Evolutionary conservation across 2,797 vertebrate species (phyloP), one percentile per base, ranked within the genome.

Genomic region (Xenopus petersii): DNA sequence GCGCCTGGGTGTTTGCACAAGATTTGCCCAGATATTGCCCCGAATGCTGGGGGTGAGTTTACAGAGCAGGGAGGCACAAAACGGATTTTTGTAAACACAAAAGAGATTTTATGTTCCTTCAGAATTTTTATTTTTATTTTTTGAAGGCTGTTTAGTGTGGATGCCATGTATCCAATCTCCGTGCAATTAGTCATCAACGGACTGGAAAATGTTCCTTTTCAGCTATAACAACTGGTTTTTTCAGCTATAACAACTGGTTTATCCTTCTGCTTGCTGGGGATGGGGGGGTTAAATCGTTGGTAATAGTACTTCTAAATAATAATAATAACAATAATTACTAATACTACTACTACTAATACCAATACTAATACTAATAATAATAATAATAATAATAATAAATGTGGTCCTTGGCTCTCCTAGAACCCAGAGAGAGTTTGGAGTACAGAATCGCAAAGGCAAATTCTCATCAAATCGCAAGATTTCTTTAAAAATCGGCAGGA

Each of bases 401-500:
- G 26, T 4, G 48, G 10, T 21, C 33, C 6, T 17, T 26, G 66
- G 42, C 33, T 67, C 7, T n/a, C 13, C 54, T 5, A 8, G 30
- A 33, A 46, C 26, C 48, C 49, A 83, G 64, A 74, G 71, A 59
- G 75, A 81, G 85, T 77, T 81, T 80, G 60, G 5, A 67, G 61
- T 2, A 9, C 74, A 63, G 60, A 77, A 80, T 68, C 48, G 36
- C 77, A 80, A 75, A 81, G 60, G 72, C 83, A 49, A 87, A 85
- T 86, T 85, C 84, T 87, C 81, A 81, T 82, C 82, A 84, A 84
- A 84, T 83, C 83, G 72, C 77, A 36, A 51, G 70, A 84, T 82
- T 81, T 33, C 59, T 74, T 77, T 82, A 80, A 81, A 83, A 84
- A 82, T 8, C 85, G 80, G 82, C 80, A 85, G 82, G 72, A 75